A percentile compares a stretch with the other conserved stretches of the same genome.
phyloP scores from a whole-genome alignment of 2,888 invertebrate genomes.

The Diaperis boleti region DNA sequence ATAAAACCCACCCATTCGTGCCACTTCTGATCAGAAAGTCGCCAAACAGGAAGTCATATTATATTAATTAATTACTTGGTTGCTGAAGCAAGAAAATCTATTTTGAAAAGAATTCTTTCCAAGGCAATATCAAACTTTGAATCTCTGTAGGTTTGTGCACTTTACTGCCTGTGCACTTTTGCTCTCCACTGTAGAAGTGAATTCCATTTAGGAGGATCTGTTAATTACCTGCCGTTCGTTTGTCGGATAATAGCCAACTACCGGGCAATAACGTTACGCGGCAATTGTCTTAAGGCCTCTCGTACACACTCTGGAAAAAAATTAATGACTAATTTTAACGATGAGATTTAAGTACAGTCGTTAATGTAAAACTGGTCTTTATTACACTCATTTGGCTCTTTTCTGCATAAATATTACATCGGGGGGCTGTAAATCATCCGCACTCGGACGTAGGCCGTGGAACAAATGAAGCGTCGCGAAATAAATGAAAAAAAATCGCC shows the following conservation, averaged over 20 bases:
- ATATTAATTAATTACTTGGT: too few relatives aligned
- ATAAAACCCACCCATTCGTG: too few relatives aligned
- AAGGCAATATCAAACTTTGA: too few relatives aligned
- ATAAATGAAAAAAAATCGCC: constrained; percentile 7
- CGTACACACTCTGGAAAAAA: constrained; percentile 53
- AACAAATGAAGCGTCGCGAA: constrained; percentile 26
- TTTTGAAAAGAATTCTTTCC: too few relatives aligned
- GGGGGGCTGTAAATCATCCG: constrained; percentile 56
- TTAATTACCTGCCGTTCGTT: constrained; percentile 32
- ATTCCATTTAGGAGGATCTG: constrained; percentile 28
- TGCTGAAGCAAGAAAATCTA: too few relatives aligned
- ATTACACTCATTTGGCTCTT: constrained; percentile 60
- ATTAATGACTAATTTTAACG: constrained; percentile 65
- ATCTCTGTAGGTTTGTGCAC: too few relatives aligned
- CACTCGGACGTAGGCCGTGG: constrained; percentile 32
- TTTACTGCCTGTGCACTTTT: too few relatives aligned
- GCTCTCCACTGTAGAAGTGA: not conserved
- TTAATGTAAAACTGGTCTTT: constrained; percentile 62
- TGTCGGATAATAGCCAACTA: constrained; percentile 37
- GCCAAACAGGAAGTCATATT: too few relatives aligned
- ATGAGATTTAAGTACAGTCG: constrained; percentile 62
- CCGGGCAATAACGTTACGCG: constrained; percentile 38
- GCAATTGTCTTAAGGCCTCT: constrained; percentile 36
- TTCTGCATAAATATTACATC: constrained; percentile 60
- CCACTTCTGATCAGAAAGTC: too few relatives aligned